These are phyloP conservation scores for Achatina immaculata DNA, from an alignment of 1,140 invertebrate species.

Conservation along the genomic window DNA sequence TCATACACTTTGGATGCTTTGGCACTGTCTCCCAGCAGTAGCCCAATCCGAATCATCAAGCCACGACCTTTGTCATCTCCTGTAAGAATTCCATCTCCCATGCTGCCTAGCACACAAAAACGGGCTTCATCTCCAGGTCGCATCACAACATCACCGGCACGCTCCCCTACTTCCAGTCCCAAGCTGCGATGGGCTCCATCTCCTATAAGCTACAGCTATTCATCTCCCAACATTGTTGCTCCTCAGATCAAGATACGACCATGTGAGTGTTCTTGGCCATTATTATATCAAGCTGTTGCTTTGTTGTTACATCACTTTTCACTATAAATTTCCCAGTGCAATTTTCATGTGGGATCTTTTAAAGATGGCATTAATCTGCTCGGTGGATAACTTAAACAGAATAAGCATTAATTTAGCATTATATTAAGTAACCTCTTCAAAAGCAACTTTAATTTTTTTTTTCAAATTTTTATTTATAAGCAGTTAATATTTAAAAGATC, in stretches of 20 bases:
- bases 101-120: conserved; percentile 46
- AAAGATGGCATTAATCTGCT: too few relatives aligned
- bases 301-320: neutral
- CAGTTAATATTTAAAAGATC: too few relatives aligned
- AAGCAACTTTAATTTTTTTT: too few relatives aligned
- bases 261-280: conserved; percentile 55
- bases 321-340: neutral
- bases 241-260: conserved; percentile 64
- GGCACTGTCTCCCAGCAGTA: conserved; percentile 55
- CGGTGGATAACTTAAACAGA: too few relatives aligned
- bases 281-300: neutral
- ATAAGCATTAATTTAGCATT: too few relatives aligned
- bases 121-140: conserved; percentile 49
- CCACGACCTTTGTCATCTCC: conserved; percentile 59
- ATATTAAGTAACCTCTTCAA: too few relatives aligned
- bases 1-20: conserved; percentile 52
- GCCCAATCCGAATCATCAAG: conserved; percentile 57
- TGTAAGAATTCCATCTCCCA: conserved; percentile 59
- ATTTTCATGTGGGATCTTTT: too few relatives aligned
- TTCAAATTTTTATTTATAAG: too few relatives aligned
- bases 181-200: conserved; percentile 65
- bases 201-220: conserved; percentile 69
- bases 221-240: conserved; percentile 69
- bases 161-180: conserved; percentile 63
- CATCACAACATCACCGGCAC: conserved; percentile 41